A percentile compares a stretch with the other conserved stretches of the same genome.
Evolutionary conservation across 2,113 vertebrate species (phyloP).

Genomic region (Eretmochelys imbricata): DNA sequence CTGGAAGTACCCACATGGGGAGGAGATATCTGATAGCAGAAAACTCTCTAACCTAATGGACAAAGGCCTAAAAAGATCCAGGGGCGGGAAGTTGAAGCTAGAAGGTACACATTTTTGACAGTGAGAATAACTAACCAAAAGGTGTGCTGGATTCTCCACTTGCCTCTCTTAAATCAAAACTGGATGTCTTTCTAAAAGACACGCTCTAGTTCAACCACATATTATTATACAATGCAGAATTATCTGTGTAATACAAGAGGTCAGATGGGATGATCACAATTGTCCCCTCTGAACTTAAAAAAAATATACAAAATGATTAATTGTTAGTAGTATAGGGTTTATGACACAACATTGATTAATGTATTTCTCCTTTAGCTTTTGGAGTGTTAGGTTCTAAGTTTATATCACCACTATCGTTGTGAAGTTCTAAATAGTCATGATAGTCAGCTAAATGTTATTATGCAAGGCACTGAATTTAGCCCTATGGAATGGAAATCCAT

Average conservation of each 20-base stretch:
- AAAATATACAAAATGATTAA: neutral
- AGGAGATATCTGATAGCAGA: neutral
- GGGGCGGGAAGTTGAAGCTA: neutral
- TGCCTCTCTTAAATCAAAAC: neutral
- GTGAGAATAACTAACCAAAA: accelerated
- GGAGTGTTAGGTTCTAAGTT: neutral
- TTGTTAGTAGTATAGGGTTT: no score
- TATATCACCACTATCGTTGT: neutral
- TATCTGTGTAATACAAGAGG: no score
- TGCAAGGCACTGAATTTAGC: no score
- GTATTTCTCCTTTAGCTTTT: neutral
- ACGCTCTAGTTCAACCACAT: no score
- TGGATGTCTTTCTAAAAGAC: neutral
- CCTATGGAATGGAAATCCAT: no score
- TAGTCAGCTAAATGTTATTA: neutral
- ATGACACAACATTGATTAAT: neutral
- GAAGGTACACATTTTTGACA: neutral
- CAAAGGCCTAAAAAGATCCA: neutral
- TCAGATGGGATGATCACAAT: no score
- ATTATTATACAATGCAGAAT: no score
- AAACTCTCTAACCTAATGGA: neutral
- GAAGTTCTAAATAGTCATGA: neutral
- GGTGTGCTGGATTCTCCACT: neutral
- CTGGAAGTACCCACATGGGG: neutral
- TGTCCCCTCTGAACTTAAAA: no score